Conservation (phyloP, 35 echinoderm and acorn worm species). For the Ptychodera flava region DNA sequence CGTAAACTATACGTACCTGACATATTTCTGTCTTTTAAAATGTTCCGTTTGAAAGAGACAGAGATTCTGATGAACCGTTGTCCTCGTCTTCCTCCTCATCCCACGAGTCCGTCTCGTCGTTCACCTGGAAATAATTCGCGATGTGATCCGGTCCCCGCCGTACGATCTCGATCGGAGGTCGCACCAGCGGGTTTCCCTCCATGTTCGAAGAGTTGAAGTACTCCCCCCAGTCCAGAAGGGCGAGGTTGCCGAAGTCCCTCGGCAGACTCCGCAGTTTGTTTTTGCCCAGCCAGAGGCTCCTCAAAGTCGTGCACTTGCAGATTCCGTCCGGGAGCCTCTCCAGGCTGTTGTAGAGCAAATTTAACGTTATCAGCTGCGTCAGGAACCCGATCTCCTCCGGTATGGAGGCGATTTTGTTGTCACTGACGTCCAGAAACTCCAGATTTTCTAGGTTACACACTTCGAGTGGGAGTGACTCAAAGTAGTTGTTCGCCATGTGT, state of each 20-base stretch:
- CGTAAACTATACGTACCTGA: not conserved
- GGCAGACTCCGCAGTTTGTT: slow-evolving; percentile 62
- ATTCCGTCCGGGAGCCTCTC: slow-evolving; percentile 55
- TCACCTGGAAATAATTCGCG: slow-evolving; percentile 44
- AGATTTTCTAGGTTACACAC: slow-evolving; percentile 67
- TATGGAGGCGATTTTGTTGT: slow-evolving; percentile 65
- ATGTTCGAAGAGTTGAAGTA: slow-evolving; percentile 61
- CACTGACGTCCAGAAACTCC: slow-evolving; percentile 66
- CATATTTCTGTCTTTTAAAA: not conserved
- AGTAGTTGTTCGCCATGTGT: slow-evolving; percentile 89
- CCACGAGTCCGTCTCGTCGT: not conserved
- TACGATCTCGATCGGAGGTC: slow-evolving; percentile 79
- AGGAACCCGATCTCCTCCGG: slow-evolving; percentile 49
- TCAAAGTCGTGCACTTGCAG: slow-evolving; percentile 47
- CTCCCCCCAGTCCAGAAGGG: slow-evolving; percentile 64
- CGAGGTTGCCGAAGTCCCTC: slow-evolving; percentile 49
- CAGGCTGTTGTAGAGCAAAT: slow-evolving; percentile 69
- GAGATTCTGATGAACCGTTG: not conserved
- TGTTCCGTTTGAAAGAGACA: not conserved
- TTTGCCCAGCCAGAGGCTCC: slow-evolving; percentile 80
- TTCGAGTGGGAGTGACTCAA: slow-evolving; percentile 48
- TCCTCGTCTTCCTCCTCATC: not conserved
- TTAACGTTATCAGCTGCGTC: slow-evolving; percentile 32
- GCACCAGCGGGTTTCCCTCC: slow-evolving; percentile 62
- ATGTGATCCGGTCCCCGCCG: slow-evolving; percentile 52